A percentile compares a stretch with the other conserved stretches of the same genome.
phyloP scores from a whole-genome alignment of 2,113 vertebrate genomes.

The Spheniscus mendiculus region DNA sequence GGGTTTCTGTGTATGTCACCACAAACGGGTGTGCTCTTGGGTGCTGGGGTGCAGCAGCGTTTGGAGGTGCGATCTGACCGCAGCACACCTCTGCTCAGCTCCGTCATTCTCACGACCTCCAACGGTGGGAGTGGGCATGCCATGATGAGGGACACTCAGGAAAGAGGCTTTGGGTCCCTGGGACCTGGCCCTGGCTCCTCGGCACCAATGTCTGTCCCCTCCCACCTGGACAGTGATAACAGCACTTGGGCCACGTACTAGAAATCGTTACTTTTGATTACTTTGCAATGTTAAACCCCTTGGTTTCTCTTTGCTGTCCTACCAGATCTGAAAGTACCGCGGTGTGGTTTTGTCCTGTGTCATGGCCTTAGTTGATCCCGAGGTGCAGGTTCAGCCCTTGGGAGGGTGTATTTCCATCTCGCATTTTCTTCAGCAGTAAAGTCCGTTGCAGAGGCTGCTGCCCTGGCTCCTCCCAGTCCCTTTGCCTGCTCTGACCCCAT shows the following conservation, averaged over 20 bases:
- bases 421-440: neutral
- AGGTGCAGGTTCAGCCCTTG: neutral
- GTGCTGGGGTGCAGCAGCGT: neutral
- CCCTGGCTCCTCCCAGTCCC: neutral
- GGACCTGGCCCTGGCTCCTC: neutral
- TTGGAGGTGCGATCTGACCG: neutral
- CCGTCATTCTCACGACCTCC: neutral
- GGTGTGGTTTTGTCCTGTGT: neutral
- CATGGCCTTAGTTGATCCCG: neutral
- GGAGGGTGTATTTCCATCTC: neutral
- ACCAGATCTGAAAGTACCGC: fast-evolving
- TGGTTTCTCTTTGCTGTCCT: neutral
- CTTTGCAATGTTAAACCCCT: neutral
- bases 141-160: neutral
- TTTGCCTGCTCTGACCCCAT: neutral
- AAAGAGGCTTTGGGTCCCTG: neutral
- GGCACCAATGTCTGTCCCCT: neutral
- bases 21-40: neutral
- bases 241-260: neutral
- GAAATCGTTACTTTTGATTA: neutral
- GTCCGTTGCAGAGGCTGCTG: neutral
- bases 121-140: neutral
- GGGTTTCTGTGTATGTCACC: neutral
- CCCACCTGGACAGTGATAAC: neutral
- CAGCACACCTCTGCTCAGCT: neutral